Conservation (phyloP, 1,140 invertebrate species). For the Coptotermes formosanus region DNA sequence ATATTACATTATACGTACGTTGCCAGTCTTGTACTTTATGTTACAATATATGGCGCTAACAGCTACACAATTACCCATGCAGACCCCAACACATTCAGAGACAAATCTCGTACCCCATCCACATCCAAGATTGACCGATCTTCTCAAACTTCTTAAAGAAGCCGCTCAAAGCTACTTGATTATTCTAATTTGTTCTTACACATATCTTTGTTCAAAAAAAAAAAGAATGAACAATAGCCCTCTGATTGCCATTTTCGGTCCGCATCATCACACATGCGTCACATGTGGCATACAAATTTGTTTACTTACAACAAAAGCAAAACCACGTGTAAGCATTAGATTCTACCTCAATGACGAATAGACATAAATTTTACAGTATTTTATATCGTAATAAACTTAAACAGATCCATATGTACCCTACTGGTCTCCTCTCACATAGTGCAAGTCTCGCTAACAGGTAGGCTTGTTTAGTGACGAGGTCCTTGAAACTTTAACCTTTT, state of each 20-base stretch:
- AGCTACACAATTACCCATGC: neutral
- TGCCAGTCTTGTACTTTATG: no score
- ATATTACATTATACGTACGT: no score
- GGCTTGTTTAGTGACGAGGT: no score
- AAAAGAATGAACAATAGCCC: neutral
- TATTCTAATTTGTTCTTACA: conserved; percentile 3
- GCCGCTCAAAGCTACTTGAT: neutral
- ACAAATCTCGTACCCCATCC: neutral
- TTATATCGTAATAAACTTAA: neutral
- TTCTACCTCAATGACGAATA: neutral
- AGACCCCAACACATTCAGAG: neutral
- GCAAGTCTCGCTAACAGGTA: no score
- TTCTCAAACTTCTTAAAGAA: neutral
- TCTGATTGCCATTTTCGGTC: neutral
- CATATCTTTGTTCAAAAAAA: neutral
- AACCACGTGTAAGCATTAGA: neutral
- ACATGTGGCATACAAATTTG: neutral
- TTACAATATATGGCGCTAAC: neutral
- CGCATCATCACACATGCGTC: neutral
- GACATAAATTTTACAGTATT: neutral
- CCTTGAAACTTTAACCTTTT: no score
- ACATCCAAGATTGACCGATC: neutral
- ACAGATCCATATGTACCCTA: no score
- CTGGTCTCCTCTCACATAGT: no score
- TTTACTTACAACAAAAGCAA: neutral